These are phyloP conservation scores for Phania funesta DNA, from an alignment of 2,888 invertebrate genomes.

Conservation along the genomic window DNA sequence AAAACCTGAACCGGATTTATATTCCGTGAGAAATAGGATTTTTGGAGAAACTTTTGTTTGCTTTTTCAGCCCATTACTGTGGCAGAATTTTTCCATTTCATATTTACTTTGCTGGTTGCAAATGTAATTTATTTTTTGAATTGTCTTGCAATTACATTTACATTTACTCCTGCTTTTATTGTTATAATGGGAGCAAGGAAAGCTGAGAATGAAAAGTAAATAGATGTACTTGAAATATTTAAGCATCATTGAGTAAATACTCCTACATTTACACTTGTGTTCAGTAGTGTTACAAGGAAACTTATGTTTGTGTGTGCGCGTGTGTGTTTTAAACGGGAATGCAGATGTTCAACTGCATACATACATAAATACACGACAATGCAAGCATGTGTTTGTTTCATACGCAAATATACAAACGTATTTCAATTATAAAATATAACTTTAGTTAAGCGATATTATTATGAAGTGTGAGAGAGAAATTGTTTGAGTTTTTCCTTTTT, in stretches of 20 bases:
- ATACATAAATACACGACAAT: background rate
- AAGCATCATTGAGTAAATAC: constrained; percentile 51
- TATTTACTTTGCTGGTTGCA: background rate
- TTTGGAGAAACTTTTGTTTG: background rate
- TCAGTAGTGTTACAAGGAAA: background rate
- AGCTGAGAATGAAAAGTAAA: constrained; percentile 27
- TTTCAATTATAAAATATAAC: background rate
- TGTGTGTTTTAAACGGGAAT: background rate
- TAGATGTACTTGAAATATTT: constrained; percentile 39
- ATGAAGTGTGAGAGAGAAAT: too few species aligned
- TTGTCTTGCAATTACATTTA: constrained; percentile 10
- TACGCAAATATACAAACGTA: background rate
- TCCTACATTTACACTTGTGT: background rate
- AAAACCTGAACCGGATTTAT: background rate
- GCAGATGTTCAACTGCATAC: background rate
- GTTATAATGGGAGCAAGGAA: constrained; percentile 2
- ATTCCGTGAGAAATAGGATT: background rate
- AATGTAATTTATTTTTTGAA: constrained; percentile 14
- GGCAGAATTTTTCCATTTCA: too few species aligned
- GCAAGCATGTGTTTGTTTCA: too few species aligned
- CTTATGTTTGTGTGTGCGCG: background rate
- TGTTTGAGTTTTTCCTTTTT: background rate
- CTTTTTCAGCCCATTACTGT: background rate
- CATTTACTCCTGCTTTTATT: constrained; percentile 15
- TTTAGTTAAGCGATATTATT: too few species aligned